Percentiles rank a stretch among this genome's conserved stretches.
Conservation (phyloP, 2,888 invertebrate genomes). For the Protula sp. region DNA sequence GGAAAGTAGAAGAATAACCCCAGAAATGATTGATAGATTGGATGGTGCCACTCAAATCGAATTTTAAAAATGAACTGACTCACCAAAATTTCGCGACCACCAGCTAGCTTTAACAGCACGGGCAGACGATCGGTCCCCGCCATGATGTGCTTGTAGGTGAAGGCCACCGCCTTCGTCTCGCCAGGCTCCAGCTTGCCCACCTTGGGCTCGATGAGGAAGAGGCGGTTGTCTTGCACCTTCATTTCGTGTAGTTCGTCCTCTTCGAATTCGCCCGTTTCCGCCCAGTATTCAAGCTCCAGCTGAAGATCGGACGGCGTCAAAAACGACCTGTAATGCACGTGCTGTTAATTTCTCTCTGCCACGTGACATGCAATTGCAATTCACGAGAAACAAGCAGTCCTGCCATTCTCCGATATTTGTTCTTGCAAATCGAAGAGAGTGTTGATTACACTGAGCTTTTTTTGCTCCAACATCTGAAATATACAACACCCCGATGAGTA, state of each 20-base stretch:
- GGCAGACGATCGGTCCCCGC: conserved; percentile 51
- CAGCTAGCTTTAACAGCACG: conserved; percentile 47
- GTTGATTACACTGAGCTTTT: no score
- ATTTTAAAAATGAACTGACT: no score
- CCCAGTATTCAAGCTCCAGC: conserved; percentile 52
- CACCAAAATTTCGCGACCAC: conserved; percentile 51
- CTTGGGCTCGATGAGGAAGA: conserved; percentile 48
- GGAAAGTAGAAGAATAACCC: no score
- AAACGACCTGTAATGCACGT: conserved; percentile 48
- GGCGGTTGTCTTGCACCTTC: conserved; percentile 52
- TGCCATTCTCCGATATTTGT: neutral
- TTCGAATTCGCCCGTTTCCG: conserved; percentile 51
- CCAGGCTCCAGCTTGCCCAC: conserved; percentile 45
- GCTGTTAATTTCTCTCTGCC: no score
- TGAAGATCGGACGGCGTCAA: conserved; percentile 50
- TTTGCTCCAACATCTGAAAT: no score
- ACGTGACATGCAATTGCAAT: no score
- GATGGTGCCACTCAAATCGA: no score
- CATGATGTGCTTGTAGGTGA: conserved; percentile 49
- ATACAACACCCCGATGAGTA: no score
- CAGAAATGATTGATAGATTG: no score
- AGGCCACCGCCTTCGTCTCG: conserved; percentile 39
- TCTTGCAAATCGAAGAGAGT: no score
- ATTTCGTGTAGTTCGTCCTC: conserved; percentile 52
- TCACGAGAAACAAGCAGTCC: neutral